Base-by-base conservation (phyloP, 2,113 vertebrate genomes). In the Malurus elegans region DNA sequence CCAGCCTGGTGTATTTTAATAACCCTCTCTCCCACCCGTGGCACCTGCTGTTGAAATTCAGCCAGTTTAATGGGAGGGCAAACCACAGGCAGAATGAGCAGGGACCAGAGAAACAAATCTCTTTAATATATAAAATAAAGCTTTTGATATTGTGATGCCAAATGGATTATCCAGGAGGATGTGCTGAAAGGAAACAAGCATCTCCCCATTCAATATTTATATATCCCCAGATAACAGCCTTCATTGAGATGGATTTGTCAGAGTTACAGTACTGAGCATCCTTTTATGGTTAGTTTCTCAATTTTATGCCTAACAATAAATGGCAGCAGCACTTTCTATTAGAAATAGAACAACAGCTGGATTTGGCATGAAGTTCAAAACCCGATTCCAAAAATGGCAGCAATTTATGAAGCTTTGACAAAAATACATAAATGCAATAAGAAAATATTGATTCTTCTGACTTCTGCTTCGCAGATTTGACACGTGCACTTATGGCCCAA, bases 261-360 rank as follows among this genome's bases (percentile, higher is more conserved):
- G 95, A 91, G 88, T 93, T 94, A 92, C 88, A 93, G 67, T 50
- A 60, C 69, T 88, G 88, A 94, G 88, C 72, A 90, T 93, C 82
- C 61, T 96, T 93, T 97, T 94, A 94, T 92, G 79, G 93, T 54
- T 92, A 96, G 60, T 86, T 94, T 93, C 88, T 96, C 94, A 92
- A 32, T 96, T 95, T 97, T 96, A 96, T 95, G 72, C 90, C 75
- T 90, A 94, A 86, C 93, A 94, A 95, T 95, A 93, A 96, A 94
- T 88, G 90, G 71, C 61, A 94, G 88, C 0, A 9, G 47, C 32
- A 79, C 40, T 92, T 93, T 94, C 82, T 88, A 53, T 95, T 88
- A 94, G 92, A 80, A 95, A 92, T 28, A 70, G n/a, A 34, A 84
- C 90, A 84, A 78, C 86, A 95, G 79, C 95, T 92, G 88, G 86